Evolutionary conservation across 35 echinoderm and acorn worm genomes (phyloP), one percentile per base, ranked within the genome.

Genomic region (Ptychodera flava): DNA sequence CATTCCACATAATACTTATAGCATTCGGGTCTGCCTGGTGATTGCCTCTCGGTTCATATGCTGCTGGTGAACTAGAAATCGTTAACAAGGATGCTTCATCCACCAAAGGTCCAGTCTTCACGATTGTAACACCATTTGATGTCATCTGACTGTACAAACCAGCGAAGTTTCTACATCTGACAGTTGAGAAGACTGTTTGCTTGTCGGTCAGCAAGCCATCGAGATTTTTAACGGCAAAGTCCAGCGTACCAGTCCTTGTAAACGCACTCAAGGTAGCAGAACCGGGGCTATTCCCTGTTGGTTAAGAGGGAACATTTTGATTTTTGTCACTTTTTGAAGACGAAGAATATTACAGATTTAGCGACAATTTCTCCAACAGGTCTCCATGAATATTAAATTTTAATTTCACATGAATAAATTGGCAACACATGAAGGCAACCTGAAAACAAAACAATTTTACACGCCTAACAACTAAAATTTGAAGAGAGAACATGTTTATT

Each of bases 1-100:
- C 89, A 85, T 90, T 22, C 89, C 89, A 90, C 1, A 77, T n/a
- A 28, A 37, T 76, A 28, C n/a, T 35, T 32, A 90, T 33, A 2
- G 1, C 0, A 32, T 16, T 38, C 31, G 32, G 85, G 15, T 85
- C 28, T 36, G 83, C 79, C 36, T 90, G 89, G 78, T 86, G 79
- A 34, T 37, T 36, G 14, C 84, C 89, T 28, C 76, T 53, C 27
- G 35, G 29, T 45, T 32, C 64, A 52, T 90, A 85, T 14, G 6
- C 12, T 33, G 83, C 78, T 38, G 35, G 76, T 36, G 75, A 85
- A 1, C 29, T 0, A 0, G 83, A 28, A 33, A 85, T 52, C 1
- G 86, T 34, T 15, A 27, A 1, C 22, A 90, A 78, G 0, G 77
- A 36, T 16, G 89, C 89, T 36, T n/a, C 76, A 32, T 80, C 53